Percentiles rank a stretch among this genome's conserved stretches.
These are phyloP conservation scores for Achatina immaculata DNA, from an alignment of 1,140 invertebrate species.

Conservation along the genomic window DNA sequence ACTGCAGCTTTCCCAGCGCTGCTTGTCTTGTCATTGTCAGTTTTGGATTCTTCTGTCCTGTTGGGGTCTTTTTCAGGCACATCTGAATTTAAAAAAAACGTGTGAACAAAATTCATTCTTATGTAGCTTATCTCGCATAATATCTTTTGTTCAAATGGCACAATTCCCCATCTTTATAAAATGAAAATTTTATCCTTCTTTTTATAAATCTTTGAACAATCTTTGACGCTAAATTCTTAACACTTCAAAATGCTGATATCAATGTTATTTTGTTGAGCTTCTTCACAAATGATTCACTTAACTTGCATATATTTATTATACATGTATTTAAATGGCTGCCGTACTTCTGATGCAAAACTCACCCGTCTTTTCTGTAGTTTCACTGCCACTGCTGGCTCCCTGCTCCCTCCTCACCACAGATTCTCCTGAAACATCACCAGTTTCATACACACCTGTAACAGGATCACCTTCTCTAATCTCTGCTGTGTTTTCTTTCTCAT, in stretches of 20 bases:
- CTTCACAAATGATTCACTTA: too few species aligned
- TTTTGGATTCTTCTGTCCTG: neutral
- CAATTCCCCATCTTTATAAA: too few species aligned
- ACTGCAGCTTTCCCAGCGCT: conserved; percentile 2
- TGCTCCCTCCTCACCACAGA: neutral
- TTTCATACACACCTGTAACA: neutral
- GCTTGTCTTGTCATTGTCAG: neutral
- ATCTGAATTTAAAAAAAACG: neutral
- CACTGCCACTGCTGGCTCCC: neutral
- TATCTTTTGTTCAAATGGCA: too few species aligned
- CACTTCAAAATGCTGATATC: too few species aligned
- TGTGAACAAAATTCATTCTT: neutral
- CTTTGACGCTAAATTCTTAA: too few species aligned
- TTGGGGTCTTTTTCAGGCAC: neutral
- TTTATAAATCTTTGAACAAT: too few species aligned
- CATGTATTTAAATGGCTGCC: too few species aligned
- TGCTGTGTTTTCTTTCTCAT: conserved; percentile 1
- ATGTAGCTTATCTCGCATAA: too few species aligned
- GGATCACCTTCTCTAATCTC: neutral
- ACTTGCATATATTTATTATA: too few species aligned
- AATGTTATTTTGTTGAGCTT: too few species aligned
- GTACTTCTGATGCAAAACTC: too few species aligned
- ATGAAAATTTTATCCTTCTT: too few species aligned
- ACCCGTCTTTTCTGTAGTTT: neutral
- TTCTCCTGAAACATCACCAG: conserved; percentile 22